Evolutionary conservation across 2,797 vertebrate species (phyloP).

Genomic region (Ptychadena robeensis): DNA sequence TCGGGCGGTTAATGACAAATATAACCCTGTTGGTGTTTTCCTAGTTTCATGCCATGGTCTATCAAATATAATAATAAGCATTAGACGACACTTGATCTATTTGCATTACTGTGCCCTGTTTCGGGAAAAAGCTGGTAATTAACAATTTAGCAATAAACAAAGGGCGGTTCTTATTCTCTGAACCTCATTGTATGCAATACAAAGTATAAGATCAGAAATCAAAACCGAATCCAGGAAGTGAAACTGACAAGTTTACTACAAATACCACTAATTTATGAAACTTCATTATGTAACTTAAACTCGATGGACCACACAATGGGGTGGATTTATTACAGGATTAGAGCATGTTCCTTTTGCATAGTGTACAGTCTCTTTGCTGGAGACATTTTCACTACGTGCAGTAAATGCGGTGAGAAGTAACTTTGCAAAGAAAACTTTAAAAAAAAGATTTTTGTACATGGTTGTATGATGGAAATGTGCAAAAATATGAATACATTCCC

Average conservation of each 20-base stretch:
- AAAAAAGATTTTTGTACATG: no score
- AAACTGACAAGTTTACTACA: neutral
- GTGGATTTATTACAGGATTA: no score
- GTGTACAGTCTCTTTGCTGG: no score
- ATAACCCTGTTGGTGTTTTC: neutral
- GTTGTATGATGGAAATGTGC: no score
- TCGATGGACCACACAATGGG: neutral
- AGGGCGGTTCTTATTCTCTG: neutral
- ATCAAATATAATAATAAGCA: no score
- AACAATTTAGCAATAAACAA: neutral
- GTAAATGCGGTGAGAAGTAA: no score
- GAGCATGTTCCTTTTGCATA: no score
- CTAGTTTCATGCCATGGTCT: neutral
- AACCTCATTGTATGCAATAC: neutral
- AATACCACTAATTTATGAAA: neutral
- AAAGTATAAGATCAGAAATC: neutral
- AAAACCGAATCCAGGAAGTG: constrained; percentile 24
- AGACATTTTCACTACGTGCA: no score
- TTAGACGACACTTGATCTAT: no score
- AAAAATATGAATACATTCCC: no score
- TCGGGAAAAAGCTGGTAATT: neutral
- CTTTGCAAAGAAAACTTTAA: no score
- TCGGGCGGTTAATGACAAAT: no score
- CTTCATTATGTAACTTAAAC: neutral
- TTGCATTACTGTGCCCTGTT: neutral